A percentile compares a stretch with the other conserved stretches of the same genome.
Conservation (phyloP, 2,113 vertebrate genomes). For the Peromyscus polionotus region DNA sequence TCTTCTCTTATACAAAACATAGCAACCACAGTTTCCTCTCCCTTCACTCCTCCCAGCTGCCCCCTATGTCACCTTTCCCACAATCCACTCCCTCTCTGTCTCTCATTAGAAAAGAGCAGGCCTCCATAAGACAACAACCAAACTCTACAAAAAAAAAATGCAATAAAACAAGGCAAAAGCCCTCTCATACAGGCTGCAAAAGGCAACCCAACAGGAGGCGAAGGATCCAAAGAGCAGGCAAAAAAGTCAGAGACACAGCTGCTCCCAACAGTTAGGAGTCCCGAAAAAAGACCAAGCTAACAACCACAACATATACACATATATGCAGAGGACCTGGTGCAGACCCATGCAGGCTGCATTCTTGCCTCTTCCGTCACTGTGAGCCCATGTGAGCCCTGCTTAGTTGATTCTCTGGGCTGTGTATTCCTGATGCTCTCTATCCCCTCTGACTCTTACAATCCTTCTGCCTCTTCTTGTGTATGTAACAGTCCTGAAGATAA, state of each 20-base stretch:
- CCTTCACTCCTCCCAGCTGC: background rate
- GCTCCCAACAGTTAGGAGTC: background rate
- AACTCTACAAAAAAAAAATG: background rate
- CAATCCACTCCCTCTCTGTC: background rate
- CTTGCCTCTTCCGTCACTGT: background rate
- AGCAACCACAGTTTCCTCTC: background rate
- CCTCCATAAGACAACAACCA: background rate
- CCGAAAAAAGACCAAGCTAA: background rate
- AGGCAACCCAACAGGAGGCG: too few species aligned
- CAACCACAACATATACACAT: background rate
- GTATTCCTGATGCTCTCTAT: background rate
- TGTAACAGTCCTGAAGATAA: background rate
- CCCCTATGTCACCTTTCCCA: fast-evolving
- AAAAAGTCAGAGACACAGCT: background rate
- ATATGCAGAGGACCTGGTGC: background rate
- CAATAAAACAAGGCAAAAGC: background rate
- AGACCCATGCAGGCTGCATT: background rate
- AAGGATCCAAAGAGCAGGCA: background rate
- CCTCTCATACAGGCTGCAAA: background rate
- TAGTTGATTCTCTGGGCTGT: background rate
- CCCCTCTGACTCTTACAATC: background rate
- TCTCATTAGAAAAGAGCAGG: background rate
- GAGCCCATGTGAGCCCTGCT: background rate
- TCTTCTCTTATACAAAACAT: background rate
- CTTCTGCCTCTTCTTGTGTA: background rate